Evolutionary conservation across 2,888 invertebrate species (phyloP).

Genomic region (Busseola fusca): DNA sequence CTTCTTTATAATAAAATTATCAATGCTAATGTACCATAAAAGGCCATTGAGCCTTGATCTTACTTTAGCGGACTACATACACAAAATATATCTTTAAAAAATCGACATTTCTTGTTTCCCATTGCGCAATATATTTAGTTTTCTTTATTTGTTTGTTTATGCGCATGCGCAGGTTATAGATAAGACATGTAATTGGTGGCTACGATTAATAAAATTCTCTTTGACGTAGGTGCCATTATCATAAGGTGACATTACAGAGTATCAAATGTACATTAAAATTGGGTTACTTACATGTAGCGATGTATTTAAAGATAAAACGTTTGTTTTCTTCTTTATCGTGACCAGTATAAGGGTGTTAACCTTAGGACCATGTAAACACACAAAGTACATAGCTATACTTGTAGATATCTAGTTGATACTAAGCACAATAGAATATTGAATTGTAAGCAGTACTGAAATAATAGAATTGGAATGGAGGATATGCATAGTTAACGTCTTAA

Average conservation of each 20-base stretch:
- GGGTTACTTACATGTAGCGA: constrained; percentile 27
- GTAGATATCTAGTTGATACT: constrained; percentile 35
- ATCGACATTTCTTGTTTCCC: background rate
- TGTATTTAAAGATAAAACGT: constrained; percentile 38
- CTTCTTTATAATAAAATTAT: constrained; percentile 21
- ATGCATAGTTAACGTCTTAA: background rate
- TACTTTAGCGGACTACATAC: background rate
- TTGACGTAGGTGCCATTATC: constrained; percentile 26
- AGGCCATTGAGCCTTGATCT: background rate
- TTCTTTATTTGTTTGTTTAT: constrained; percentile 7
- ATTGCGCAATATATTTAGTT: background rate
- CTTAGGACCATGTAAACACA: constrained; percentile 43
- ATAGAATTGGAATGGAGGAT: constrained; percentile 14
- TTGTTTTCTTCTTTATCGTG: constrained; percentile 48
- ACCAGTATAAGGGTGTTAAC: constrained; percentile 45
- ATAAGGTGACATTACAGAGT: constrained; percentile 28
- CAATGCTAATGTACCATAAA: constrained; percentile 8
- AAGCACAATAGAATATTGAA: constrained; percentile 50
- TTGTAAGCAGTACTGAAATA: constrained; percentile 19
- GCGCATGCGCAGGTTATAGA: constrained; percentile 25
- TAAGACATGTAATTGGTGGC: constrained; percentile 26
- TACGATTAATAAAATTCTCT: constrained; percentile 16
- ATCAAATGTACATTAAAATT: constrained; percentile 44
- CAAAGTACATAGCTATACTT: constrained; percentile 15
- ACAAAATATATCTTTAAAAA: background rate